phyloP scores from a whole-genome alignment of 2,797 vertebrate genomes.

The Chaetophractus vellerosus region DNA sequence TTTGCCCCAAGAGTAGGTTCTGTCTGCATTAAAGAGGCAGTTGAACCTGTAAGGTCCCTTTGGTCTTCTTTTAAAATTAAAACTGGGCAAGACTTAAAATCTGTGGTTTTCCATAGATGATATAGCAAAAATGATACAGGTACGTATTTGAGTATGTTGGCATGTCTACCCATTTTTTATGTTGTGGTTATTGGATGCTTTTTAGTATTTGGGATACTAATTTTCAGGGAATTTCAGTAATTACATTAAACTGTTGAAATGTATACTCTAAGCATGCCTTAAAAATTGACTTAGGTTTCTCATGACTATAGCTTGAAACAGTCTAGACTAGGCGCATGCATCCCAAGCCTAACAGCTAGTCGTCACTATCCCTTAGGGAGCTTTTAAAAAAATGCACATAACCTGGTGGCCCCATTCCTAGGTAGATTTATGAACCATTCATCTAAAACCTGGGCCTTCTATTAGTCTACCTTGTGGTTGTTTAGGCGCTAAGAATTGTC shows the following conservation, averaged over 20 bases:
- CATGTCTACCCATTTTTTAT: background rate
- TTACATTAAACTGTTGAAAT: background rate
- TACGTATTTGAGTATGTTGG: background rate
- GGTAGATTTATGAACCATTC: background rate
- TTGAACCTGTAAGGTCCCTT: background rate
- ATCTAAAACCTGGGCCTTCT: background rate
- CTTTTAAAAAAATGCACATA: background rate
- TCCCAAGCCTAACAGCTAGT: background rate
- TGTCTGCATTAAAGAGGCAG: background rate
- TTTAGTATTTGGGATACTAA: background rate
- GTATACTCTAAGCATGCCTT: background rate
- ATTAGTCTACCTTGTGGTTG: background rate
- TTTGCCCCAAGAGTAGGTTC: background rate
- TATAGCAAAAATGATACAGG: background rate
- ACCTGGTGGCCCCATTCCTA: background rate
- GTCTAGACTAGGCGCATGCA: background rate
- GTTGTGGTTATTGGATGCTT: background rate
- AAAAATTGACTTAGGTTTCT: background rate
- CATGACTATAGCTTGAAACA: background rate
- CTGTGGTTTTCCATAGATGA: background rate
- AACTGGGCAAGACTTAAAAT: background rate
- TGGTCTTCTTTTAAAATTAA: constrained; percentile 8
- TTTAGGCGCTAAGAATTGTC: background rate
- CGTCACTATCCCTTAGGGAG: background rate
- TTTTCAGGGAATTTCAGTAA: constrained; percentile 20